Evolutionary conservation across 2,888 invertebrate genomes (phyloP), one percentile per base, ranked within the genome.

Genomic region (Lepidocyrtoides sp.): DNA sequence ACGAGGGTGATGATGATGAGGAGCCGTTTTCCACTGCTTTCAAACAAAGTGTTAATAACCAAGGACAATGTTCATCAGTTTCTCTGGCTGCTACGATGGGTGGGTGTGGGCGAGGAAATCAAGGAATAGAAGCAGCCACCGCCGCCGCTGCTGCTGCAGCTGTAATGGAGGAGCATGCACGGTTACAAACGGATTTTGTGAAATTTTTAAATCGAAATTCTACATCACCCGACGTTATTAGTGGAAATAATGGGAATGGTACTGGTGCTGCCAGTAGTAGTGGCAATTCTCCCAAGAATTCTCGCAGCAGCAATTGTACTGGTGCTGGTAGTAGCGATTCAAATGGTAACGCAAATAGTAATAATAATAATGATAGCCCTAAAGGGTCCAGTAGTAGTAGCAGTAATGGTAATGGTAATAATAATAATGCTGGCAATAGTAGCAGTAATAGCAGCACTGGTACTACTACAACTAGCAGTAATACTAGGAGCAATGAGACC

Each of bases 241-340:
- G 83, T 97, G 97, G 14, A 96, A 97, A 92, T 96, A 97, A 83
- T 96, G 97, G 94, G 97, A 97, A 0, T 57, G n/a, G 48, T 95
- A 95, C 36, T 36, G 51, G 17, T 17, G 23, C 92, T 95, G 95
- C 94, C 93, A 95, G 89, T 94, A 94, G 3, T 94, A 96, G 94
- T 95, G 95, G 2, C 41, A 92, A 91, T 44, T 81, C 91, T 7
- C 84, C 91, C 12, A 87, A 83, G 32, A 92, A 89, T 75, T 81
- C 89, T 12, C 89, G 91, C 12, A 81, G 91, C n/a, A 75, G 72
- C 48, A 72, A 44, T 54, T 44, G 57, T 23, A 20, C 17, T 23
- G 17, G 23, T 57, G 7, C 20, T 26, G 32, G 57, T 44, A 44
- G 36, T 66, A 81, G 81, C 81, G 69, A 69, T 79, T 26, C 77